A percentile compares a stretch with the other conserved stretches of the same genome.
These are phyloP conservation scores for Philotrypesis tridentata DNA, from an alignment of 1,140 invertebrate species.

Conservation along the genomic window DNA sequence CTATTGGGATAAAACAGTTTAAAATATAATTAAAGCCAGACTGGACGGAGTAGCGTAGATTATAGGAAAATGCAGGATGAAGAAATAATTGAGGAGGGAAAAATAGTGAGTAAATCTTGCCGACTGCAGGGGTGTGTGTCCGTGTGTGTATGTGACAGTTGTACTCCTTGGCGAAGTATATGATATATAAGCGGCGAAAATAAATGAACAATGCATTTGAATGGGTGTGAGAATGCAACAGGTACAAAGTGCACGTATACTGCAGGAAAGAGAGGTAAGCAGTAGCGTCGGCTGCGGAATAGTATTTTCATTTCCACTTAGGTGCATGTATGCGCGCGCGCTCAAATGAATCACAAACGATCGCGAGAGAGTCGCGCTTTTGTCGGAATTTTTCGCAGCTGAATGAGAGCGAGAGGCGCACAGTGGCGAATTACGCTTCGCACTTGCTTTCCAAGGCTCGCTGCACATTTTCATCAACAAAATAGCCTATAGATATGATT, in stretches of 20 bases:
- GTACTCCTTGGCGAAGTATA: neutral
- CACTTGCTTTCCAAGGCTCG: neutral
- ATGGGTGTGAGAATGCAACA: constrained; percentile 28
- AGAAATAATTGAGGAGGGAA: no score
- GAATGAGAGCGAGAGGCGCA: neutral
- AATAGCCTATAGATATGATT: neutral
- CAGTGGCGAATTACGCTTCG: neutral
- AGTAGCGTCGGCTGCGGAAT: constrained; percentile 9
- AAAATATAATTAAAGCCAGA: no score
- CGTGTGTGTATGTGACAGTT: no score
- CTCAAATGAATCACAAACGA: constrained; percentile 25
- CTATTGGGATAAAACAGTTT: no score
- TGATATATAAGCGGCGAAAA: neutral
- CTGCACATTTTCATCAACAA: neutral
- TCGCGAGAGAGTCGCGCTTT: neutral
- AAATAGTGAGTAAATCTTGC: no score
- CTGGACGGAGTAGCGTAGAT: no score
- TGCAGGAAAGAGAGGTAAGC: neutral
- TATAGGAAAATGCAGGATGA: no score
- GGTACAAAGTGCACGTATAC: constrained; percentile 10
- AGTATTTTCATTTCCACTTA: constrained; percentile 38
- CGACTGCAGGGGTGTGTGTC: no score
- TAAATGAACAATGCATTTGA: constrained; percentile 30
- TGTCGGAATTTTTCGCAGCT: neutral
- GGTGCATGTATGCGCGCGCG: neutral